Evolutionary conservation across 1,140 invertebrate species (phyloP).

Genomic region (Ditylenchus dipsaci): DNA sequence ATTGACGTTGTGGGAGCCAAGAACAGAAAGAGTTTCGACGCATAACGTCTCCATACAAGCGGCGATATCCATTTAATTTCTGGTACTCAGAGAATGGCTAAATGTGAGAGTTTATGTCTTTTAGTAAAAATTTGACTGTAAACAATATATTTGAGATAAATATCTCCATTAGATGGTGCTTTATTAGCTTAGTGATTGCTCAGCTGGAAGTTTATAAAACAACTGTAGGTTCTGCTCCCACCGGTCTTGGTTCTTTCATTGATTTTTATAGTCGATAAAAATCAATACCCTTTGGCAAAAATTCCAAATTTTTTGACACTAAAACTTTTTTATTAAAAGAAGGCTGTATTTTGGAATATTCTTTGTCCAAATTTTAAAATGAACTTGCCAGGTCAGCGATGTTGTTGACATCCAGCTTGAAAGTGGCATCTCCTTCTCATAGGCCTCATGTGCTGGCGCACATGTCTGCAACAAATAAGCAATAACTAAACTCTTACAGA

Average conservation of each 20-base stretch:
- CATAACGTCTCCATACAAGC: conserved; percentile 40
- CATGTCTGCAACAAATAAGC: conserved; percentile 3
- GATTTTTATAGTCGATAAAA: no score
- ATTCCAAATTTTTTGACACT: no score
- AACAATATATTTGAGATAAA: conserved; percentile 10
- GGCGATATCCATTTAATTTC: conserved; percentile 52
- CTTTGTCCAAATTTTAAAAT: neutral
- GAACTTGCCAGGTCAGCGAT: conserved; percentile 51
- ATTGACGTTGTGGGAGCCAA: conserved; percentile 33
- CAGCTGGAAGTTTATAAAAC: no score
- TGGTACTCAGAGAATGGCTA: conserved; percentile 50
- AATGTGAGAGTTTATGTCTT: no score
- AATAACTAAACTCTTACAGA: no score
- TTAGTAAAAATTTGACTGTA: neutral
- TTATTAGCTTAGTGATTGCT: no score
- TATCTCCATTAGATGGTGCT: no score
- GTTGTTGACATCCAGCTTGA: conserved; percentile 52
- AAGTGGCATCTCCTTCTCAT: conserved; percentile 32
- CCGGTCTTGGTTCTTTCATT: no score
- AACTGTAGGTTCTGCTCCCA: no score
- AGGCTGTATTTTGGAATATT: neutral
- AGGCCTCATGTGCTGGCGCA: conserved; percentile 48
- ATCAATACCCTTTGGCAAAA: no score
- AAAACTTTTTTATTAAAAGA: no score
- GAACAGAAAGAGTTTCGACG: conserved; percentile 35